A percentile compares a stretch with the other conserved stretches of the same genome.
phyloP scores from a whole-genome alignment of 2,888 invertebrate species.

The Eurois occulta region DNA sequence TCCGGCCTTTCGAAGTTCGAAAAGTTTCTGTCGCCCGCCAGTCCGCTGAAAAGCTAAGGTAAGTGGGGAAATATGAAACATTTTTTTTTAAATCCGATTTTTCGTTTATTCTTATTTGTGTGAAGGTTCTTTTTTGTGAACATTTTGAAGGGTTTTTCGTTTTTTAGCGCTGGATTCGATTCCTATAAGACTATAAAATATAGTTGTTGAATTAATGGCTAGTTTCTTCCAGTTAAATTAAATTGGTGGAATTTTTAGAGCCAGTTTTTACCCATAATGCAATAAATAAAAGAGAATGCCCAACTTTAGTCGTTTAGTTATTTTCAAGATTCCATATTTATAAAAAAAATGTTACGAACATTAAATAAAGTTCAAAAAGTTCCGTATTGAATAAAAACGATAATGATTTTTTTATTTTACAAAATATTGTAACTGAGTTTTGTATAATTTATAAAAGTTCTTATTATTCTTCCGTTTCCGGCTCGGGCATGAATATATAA shows the following conservation, averaged over 20 bases:
- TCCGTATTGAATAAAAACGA: background rate
- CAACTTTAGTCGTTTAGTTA: background rate
- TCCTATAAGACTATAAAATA: background rate
- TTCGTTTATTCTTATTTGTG: too few relatives aligned
- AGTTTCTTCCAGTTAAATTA: background rate
- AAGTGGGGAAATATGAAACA: slow-evolving; percentile 50
- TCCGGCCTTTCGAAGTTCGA: slow-evolving; percentile 68
- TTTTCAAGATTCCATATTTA: background rate
- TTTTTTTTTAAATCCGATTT: background rate
- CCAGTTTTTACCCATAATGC: background rate
- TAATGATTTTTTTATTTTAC: background rate
- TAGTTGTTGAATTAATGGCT: background rate
- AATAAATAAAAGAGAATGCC: background rate
- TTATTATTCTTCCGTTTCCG: background rate
- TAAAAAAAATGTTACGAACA: background rate
- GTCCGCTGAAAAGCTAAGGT: slow-evolving; percentile 67
- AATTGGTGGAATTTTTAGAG: background rate
- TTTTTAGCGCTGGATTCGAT: background rate
- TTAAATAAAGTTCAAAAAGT: background rate
- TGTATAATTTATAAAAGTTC: background rate
- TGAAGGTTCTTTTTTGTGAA: background rate
- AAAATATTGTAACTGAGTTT: background rate
- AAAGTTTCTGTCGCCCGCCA: slow-evolving; percentile 69
- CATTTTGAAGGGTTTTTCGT: background rate
- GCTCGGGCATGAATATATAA: background rate